Percentiles rank a stretch among this genome's conserved stretches.
Conservation (phyloP, 2,113 vertebrate species). For the Megalops atlanticus region DNA sequence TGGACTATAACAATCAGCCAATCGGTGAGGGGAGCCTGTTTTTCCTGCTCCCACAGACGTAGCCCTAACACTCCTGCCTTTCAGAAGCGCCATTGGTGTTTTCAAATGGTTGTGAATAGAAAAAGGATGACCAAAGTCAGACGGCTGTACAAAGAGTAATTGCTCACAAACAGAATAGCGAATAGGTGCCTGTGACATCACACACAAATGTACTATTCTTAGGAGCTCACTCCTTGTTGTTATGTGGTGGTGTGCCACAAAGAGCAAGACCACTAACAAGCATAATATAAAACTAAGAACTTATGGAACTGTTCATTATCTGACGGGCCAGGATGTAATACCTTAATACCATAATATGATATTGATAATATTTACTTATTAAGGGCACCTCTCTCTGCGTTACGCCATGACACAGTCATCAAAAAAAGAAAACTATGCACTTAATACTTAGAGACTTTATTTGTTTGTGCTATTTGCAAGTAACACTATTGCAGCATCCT, state of each 20-base stretch:
- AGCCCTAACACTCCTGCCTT: not conserved
- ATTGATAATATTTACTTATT: too few species aligned
- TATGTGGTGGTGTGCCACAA: slow-evolving; percentile 10
- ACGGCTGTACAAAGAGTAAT: slow-evolving; percentile 54
- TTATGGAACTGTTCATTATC: not conserved
- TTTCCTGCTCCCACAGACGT: not conserved
- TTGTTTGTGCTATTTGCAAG: too few species aligned
- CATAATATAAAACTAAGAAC: too few species aligned
- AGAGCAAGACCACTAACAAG: slow-evolving; percentile 12
- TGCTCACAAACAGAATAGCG: slow-evolving; percentile 46
- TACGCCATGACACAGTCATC: too few species aligned
- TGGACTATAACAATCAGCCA: not conserved
- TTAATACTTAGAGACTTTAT: too few species aligned
- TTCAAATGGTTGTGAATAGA: slow-evolving; percentile 50
- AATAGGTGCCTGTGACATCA: slow-evolving; percentile 21
- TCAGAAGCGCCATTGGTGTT: slow-evolving; percentile 34
- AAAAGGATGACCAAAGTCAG: slow-evolving; percentile 44
- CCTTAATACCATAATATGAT: too few species aligned
- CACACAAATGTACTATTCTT: slow-evolving; percentile 22
- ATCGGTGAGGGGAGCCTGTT: not conserved
- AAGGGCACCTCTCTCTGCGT: too few species aligned
- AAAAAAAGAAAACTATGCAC: too few species aligned
- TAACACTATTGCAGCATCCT: too few species aligned
- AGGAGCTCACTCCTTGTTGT: slow-evolving; percentile 23
- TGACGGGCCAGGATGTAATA: too few species aligned